Evolutionary conservation across 2,797 vertebrate species (phyloP), one percentile per base, ranked within the genome.

Genomic region (Betta splendens): DNA sequence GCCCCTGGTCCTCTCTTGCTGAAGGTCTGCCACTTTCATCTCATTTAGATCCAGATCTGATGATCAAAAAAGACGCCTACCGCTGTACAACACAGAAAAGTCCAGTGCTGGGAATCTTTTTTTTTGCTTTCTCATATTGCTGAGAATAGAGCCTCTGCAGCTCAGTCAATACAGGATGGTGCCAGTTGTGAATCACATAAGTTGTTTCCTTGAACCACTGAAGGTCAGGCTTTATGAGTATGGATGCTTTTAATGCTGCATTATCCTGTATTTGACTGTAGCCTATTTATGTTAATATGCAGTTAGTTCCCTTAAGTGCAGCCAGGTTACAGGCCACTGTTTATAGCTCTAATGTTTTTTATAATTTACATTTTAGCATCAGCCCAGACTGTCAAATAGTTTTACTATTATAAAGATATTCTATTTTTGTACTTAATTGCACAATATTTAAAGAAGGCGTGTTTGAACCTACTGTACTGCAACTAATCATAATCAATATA

Each of bases 31-130:
- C 73, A 59, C 69, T 73, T 75, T 79, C 70, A 85, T 84, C 83
- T 86, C 68, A 86, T 85, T 85, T 86, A 85, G 80, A 80, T 83
- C 75, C 65, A 61, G 56, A 86, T 86, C 79, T 84, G 70, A 66
- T 80, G 74, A 84, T 87, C 71, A 68, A 56, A 82, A 81, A 55
- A 6, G 48, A 75, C 20, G 46, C 48, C 35, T 61, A 54, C 17
- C 37, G 45, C 53, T 44, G 39, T 23, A 33, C 40, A 61, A 72
- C 40, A 72, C 68, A 53, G 16, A 64, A 57, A 43, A 25, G 20
- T 28, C 17, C 37, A 26, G 22, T 7, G 4, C 51, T 49, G 33
- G 26, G 38, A 50, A 53, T 68, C 43, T 76, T 67, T 67, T 60
- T 26, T 23, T 21, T 21, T 42, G 28, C 44, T 56, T 44, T 38